A percentile compares a stretch with the other conserved stretches of the same genome.
phyloP scores from a whole-genome alignment of 1,140 invertebrate species.

The Pseudomyrmex gracilis region DNA sequence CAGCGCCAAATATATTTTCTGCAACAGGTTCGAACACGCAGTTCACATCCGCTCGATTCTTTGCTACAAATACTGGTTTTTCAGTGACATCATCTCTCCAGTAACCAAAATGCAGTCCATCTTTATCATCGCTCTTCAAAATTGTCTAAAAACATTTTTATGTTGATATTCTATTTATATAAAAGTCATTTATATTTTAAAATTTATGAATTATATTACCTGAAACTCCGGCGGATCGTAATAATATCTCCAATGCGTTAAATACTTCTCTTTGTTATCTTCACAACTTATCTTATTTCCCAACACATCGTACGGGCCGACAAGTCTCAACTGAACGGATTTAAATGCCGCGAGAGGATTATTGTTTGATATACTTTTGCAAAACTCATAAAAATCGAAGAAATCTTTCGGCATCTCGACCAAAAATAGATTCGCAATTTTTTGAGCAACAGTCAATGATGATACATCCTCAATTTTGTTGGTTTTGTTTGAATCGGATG shows the following conservation, averaged over 20 bases:
- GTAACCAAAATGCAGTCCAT: constrained; percentile 94
- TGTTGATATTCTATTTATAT: not conserved
- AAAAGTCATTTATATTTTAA: not conserved
- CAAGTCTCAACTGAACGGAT: constrained; percentile 89
- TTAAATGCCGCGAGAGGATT: constrained; percentile 89
- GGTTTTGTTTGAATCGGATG: not conserved
- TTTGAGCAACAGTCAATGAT: constrained; percentile 71
- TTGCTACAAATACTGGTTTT: constrained; percentile 91
- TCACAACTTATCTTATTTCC: constrained; percentile 86
- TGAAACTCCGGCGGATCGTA: constrained; percentile 98
- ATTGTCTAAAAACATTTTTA: constrained; percentile 87
- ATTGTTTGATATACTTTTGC: constrained; percentile 87
- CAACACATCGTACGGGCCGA: constrained; percentile 95
- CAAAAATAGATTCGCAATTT: constrained; percentile 91
- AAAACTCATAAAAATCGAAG: constrained; percentile 94
- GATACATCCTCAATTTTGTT: not conserved
- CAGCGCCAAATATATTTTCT: constrained; percentile 94
- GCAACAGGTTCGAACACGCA: constrained; percentile 90
- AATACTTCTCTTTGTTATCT: constrained; percentile 87
- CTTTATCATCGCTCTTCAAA: constrained; percentile 89
- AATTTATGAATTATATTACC: constrained; percentile 81
- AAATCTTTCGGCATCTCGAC: constrained; percentile 96
- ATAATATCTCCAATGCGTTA: constrained; percentile 95
- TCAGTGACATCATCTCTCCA: constrained; percentile 93
- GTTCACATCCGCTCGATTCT: constrained; percentile 89